These are phyloP conservation scores for Actenoides lindsayi DNA, from an alignment of 2,113 vertebrate species.

Conservation along the genomic window DNA sequence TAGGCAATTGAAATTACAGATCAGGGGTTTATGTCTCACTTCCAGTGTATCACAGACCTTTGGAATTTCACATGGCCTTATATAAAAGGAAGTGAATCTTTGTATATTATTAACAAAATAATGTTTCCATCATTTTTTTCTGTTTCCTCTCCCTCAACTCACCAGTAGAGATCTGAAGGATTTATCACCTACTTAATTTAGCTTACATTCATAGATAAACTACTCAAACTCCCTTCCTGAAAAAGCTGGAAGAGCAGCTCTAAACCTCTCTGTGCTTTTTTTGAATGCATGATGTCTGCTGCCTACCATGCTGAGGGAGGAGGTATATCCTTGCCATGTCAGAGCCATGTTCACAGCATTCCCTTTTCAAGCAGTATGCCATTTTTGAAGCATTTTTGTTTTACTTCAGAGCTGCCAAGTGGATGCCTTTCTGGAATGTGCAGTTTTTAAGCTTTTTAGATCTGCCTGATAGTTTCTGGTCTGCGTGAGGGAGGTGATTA, in stretches of 20 bases:
- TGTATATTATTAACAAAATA: background rate
- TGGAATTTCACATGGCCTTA: background rate
- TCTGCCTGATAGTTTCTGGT: background rate
- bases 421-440: background rate
- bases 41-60: background rate
- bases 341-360: background rate
- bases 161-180: background rate
- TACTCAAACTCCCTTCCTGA: background rate
- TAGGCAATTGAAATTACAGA: background rate
- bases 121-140: background rate
- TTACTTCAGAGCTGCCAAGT: background rate
- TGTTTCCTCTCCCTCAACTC: background rate
- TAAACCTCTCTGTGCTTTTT: background rate
- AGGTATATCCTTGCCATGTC: background rate
- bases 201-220: background rate
- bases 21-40: background rate
- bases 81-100: background rate
- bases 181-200: background rate
- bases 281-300: accelerated
- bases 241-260: background rate
- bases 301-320: background rate
- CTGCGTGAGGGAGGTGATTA: background rate
- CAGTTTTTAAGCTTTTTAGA: background rate
- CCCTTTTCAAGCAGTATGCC: background rate
- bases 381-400: background rate